Conservation (phyloP, 1,140 invertebrate species). For the Musca domestica region DNA sequence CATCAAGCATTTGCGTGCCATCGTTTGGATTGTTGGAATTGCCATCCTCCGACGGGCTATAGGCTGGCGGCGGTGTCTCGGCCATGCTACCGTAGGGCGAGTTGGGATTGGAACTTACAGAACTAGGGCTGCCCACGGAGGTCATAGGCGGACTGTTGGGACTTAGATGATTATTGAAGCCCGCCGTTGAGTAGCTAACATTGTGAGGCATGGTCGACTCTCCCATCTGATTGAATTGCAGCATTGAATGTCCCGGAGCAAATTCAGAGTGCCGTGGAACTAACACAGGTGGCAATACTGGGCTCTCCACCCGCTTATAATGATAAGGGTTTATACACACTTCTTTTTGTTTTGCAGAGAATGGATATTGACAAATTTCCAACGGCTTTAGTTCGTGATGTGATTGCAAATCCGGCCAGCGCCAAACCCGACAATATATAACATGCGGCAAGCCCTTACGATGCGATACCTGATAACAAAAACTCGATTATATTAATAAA, state of each 20-base stretch:
- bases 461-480: constrained; percentile 76
- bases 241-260: constrained; percentile 82
- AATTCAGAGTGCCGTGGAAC: constrained; percentile 95
- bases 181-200: constrained; percentile 81
- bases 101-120: constrained; percentile 64
- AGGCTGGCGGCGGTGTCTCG: constrained; percentile 91
- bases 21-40: constrained; percentile 59
- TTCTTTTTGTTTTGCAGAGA: constrained; percentile 94
- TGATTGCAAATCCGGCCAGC: constrained; percentile 96
- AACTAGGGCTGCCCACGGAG: constrained; percentile 65
- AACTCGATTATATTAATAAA: not conserved
- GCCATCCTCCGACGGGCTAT: constrained; percentile 81
- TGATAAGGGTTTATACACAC: constrained; percentile 99
- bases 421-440: constrained; percentile 97
- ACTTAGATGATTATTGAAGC: constrained; percentile 63
- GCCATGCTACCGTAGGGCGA: constrained; percentile 75
- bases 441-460: constrained; percentile 96
- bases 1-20: constrained; percentile 61
- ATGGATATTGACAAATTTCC: constrained; percentile 91
- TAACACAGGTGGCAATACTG: constrained; percentile 91
- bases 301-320: constrained; percentile 92
- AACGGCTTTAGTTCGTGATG: constrained; percentile 96
- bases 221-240: constrained; percentile 84
- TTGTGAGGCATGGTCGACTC: constrained; percentile 94
- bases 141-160: constrained; percentile 56